Base-by-base conservation (phyloP, 2,113 vertebrate species). In the Ophthalmolycus amberensis region DNA sequence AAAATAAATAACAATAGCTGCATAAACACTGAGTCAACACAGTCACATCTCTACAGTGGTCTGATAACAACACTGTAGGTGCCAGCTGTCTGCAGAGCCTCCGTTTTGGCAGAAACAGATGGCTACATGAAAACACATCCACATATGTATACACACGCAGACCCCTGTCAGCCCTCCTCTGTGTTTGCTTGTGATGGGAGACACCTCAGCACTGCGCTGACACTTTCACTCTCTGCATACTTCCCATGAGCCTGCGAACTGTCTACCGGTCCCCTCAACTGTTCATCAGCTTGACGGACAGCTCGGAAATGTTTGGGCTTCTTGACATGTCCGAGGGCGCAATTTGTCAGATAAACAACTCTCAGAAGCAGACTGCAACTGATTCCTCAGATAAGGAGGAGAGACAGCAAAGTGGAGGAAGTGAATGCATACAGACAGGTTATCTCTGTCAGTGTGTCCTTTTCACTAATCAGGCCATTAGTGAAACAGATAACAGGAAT, bases 171-270 rank as follows among this genome's bases (percentile, higher is more conserved):
- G 65, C 66, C 7, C 18, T 32, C 71, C 38, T 67, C 79, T 65
- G 65, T 63, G 18, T 88, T 88, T 81, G 50, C 56, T 40, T 77
- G 68, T 71, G 68, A 80, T 34, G 67, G 77, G 79, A 85, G 78
- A 86, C 80, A 85, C 81, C 80, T 91, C 77, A 63, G 79, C 44
- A n/a, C 67, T 2, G 58, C 2, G 81, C 75, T 87, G 82, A 92
- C 90, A 90, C 87, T 91, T 85, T 92, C 73, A 85, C 84, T 80
- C 64, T 67, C 75, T 46, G 38, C 85, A 92, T 92, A 86, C 85
- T 89, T 92, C 71, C 89, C 91, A 86, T 65, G 22, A 77, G 75
- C 71, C 78, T 89, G 89, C 59, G 38, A 88, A 70, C 77, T 58
- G 75, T 77, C 81, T 59, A n/a, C 44, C 14, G 4, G 62, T 48